Conservation (phyloP, 2,797 vertebrate species). For the Hoplostethus mediterraneus region DNA sequence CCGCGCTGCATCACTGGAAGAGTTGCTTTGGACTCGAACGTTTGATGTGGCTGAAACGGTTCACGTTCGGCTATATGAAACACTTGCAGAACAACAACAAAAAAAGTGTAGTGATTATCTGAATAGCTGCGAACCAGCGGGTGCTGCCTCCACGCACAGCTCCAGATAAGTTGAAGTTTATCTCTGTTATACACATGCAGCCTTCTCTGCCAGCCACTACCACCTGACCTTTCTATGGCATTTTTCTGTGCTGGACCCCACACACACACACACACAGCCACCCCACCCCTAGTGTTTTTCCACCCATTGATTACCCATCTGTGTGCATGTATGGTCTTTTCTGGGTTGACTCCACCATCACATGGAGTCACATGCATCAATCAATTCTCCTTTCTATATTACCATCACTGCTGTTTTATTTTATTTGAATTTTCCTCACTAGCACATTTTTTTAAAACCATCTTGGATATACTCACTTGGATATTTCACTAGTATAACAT, state of each 20-base stretch:
- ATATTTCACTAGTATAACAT: too few relatives aligned
- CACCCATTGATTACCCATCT: slow-evolving; percentile 70
- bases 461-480: background rate
- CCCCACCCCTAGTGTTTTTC: slow-evolving; percentile 53
- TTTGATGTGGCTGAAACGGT: background rate
- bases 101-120: slow-evolving; percentile 14
- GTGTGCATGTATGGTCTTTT: slow-evolving; percentile 17
- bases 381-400: background rate
- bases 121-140: slow-evolving; percentile 11
- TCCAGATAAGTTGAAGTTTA: slow-evolving; percentile 76
- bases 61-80: background rate
- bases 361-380: too few relatives aligned
- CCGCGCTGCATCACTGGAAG: background rate
- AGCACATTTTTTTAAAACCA: background rate
- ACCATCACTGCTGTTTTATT: background rate
- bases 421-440: background rate
- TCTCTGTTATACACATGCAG: slow-evolving; percentile 53
- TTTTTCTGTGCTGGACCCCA: slow-evolving; percentile 11
- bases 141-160: slow-evolving; percentile 32
- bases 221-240: slow-evolving; percentile 31
- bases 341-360: slow-evolving; percentile 17
- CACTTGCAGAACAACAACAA: background rate
- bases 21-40: background rate
- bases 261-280: background rate
- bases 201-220: background rate